These are phyloP conservation scores for Petaurus breviceps DNA, from an alignment of 2,113 vertebrate genomes.

Conservation along the genomic window DNA sequence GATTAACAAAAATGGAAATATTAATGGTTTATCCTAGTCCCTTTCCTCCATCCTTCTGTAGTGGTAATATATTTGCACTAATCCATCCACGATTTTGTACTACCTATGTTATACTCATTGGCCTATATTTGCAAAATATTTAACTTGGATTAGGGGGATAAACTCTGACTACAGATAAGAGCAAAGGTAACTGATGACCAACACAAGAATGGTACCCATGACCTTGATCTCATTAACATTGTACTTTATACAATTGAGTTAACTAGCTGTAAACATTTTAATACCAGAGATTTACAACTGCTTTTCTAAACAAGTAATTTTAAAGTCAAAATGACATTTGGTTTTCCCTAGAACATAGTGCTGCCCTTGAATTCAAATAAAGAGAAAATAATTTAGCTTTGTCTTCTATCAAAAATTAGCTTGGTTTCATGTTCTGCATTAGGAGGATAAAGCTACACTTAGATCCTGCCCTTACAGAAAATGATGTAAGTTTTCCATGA, in stretches of 20 bases:
- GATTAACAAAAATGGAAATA: not conserved
- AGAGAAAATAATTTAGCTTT: not conserved
- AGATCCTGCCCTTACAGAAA: not conserved
- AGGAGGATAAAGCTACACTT: constrained; percentile 35
- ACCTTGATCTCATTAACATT: not conserved
- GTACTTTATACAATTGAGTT: not conserved
- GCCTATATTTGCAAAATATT: constrained; percentile 10
- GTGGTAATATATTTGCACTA: not conserved
- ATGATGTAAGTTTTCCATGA: constrained; percentile 44
- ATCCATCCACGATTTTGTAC: not conserved
- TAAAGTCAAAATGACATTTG: not conserved
- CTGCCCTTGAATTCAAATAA: constrained; percentile 7
- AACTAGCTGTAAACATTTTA: not conserved
- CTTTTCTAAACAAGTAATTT: constrained; percentile 10
- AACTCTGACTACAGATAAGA: not conserved
- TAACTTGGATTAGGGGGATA: constrained; percentile 12
- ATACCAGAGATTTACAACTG: not conserved
- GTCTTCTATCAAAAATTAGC: not conserved
- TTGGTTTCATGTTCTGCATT: not conserved
- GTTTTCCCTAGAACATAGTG: not conserved
- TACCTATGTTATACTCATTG: not conserved
- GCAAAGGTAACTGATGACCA: not conserved
- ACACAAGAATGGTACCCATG: not conserved
- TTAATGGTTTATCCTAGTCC: not conserved
- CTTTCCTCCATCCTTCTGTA: not conserved